phyloP scores from a whole-genome alignment of 2,113 vertebrate genomes.

The Struthio camelus region DNA sequence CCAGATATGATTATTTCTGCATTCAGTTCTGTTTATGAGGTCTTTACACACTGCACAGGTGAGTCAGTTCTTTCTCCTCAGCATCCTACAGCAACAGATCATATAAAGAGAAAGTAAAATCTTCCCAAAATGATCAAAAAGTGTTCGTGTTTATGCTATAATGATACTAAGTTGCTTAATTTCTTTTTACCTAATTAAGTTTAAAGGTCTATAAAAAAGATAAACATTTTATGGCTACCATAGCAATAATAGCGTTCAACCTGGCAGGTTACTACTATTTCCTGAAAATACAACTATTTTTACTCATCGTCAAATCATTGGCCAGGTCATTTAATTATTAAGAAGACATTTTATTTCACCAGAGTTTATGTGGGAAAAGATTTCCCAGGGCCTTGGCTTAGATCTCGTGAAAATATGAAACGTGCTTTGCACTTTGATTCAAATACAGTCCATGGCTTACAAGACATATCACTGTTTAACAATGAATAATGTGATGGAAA shows the following conservation, averaged over 20 bases:
- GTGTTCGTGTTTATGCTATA: background rate
- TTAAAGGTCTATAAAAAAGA: background rate
- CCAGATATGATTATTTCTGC: background rate
- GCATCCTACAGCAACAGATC: background rate
- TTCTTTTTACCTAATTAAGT: background rate
- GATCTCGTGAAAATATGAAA: background rate
- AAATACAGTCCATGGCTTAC: background rate
- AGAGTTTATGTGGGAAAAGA: background rate
- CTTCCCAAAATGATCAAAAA: background rate
- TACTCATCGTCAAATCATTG: background rate
- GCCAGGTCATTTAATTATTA: slow-evolving; percentile 10
- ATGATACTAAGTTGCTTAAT: background rate
- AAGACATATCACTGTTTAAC: background rate
- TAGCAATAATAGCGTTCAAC: background rate
- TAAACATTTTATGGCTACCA: background rate
- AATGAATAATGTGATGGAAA: background rate
- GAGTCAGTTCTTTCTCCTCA: background rate
- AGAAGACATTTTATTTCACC: background rate
- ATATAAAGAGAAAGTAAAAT: background rate
- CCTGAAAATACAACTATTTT: background rate
- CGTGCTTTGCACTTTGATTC: background rate
- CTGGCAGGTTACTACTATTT: background rate
- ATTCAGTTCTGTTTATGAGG: background rate
- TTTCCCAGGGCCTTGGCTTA: background rate
- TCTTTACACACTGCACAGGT: background rate